Conservation (phyloP, 2,888 invertebrate species). For the Sesamia inferens region DNA sequence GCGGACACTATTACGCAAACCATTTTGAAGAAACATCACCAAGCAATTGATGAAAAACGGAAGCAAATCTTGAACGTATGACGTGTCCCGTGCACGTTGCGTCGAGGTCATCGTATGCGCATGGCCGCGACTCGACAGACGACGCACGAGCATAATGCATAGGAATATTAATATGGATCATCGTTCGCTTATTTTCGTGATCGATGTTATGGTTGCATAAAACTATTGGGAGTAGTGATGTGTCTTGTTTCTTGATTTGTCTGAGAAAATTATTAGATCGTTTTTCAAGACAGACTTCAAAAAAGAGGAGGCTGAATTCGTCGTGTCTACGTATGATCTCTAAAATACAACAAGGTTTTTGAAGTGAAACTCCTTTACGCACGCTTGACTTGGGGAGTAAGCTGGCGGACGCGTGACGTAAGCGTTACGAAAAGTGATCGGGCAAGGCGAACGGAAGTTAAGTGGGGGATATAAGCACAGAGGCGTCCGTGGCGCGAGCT, state of each 20-base stretch:
- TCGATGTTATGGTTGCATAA: conserved; percentile 7
- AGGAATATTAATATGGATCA: conserved; percentile 36
- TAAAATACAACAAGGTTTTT: too few species aligned
- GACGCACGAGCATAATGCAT: conserved; percentile 29
- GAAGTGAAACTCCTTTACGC: too few species aligned
- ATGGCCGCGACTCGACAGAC: conserved; percentile 8
- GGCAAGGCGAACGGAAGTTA: too few species aligned
- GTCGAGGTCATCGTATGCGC: conserved; percentile 44
- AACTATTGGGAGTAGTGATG: conserved; percentile 16
- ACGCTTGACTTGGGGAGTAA: too few species aligned
- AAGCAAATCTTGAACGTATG: conserved; percentile 24
- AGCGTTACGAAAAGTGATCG: too few species aligned
- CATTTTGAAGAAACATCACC: conserved; percentile 25
- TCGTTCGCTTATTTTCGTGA: too few species aligned
- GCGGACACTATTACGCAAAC: conserved; percentile 40
- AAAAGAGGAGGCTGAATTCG: background rate
- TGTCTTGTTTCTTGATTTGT: conserved; percentile 3
- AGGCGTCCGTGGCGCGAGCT: too few species aligned
- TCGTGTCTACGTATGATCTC: too few species aligned
- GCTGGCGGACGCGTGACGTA: too few species aligned
- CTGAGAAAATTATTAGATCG: background rate
- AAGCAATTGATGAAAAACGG: conserved; percentile 18
- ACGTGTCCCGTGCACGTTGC: conserved; percentile 40
- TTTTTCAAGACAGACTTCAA: background rate
- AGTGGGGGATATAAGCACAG: too few species aligned